These are phyloP conservation scores for Drosophila malerkotliana DNA, from an alignment of 1,140 invertebrate species.

Conservation along the genomic window DNA sequence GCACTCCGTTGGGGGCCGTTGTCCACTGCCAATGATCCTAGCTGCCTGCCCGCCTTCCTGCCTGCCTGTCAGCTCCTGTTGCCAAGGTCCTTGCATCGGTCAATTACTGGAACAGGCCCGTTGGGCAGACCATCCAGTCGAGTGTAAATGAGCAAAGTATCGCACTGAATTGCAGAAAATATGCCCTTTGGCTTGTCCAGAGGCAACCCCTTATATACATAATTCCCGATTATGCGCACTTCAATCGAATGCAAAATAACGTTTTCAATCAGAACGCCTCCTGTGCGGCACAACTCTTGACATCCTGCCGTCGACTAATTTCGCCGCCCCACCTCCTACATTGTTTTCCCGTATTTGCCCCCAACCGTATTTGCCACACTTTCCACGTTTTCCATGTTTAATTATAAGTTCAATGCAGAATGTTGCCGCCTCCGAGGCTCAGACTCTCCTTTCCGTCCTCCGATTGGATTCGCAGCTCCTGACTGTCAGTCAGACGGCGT, in stretches of 20 bases:
- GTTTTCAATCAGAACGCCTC: slow-evolving; percentile 69
- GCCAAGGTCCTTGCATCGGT: slow-evolving; percentile 49
- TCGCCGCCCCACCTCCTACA: slow-evolving; percentile 1
- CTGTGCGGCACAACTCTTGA: slow-evolving; percentile 39
- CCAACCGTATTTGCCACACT: slow-evolving; percentile 63
- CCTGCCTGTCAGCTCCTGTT: slow-evolving; percentile 4
- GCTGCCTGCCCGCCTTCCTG: not conserved
- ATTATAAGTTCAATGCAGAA: slow-evolving; percentile 73
- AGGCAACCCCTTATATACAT: slow-evolving; percentile 20
- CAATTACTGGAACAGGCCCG: slow-evolving; percentile 49
- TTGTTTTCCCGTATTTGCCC: slow-evolving; percentile 27
- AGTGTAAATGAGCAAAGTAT: slow-evolving; percentile 80
- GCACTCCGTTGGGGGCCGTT: slow-evolving; percentile 61
- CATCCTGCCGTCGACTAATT: slow-evolving; percentile 13
- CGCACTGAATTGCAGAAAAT: slow-evolving; percentile 68
- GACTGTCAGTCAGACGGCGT: slow-evolving; percentile 30
- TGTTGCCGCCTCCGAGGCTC: slow-evolving; percentile 39
- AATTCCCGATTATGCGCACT: slow-evolving; percentile 43
- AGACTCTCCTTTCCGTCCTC: not conserved
- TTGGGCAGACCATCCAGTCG: slow-evolving; percentile 52
- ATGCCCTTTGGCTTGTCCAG: slow-evolving; percentile 40
- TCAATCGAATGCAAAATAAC: slow-evolving; percentile 76
- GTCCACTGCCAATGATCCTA: slow-evolving; percentile 43
- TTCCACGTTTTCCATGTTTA: slow-evolving; percentile 78
- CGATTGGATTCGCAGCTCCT: slow-evolving; percentile 24